Evolutionary conservation across 2,113 vertebrate species (phyloP).

Genomic region (Origma solitaria): DNA sequence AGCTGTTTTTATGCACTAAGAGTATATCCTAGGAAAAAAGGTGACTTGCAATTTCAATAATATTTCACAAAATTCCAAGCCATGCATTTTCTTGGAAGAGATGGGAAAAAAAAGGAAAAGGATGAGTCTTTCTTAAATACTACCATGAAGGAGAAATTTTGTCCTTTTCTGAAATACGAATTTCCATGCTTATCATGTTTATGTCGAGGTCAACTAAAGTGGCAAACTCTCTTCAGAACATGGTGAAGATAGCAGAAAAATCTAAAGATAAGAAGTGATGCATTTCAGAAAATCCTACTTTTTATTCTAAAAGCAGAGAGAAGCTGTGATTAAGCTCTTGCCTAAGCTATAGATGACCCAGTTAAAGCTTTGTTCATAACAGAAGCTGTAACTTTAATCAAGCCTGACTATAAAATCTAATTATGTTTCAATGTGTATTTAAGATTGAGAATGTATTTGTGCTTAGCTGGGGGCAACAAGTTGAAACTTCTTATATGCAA

Average conservation of each 20-base stretch:
- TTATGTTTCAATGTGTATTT: constrained; percentile 1
- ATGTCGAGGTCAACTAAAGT: background rate
- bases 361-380: constrained; percentile 5
- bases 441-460: background rate
- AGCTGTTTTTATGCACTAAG: background rate
- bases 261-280: background rate
- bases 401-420: constrained; percentile 7
- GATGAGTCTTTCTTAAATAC: background rate
- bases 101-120: background rate
- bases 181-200: background rate
- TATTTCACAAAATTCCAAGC: background rate
- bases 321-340: constrained; percentile 16
- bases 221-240: background rate
- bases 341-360: constrained; percentile 37
- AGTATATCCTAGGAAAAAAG: background rate
- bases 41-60: background rate
- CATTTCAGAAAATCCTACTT: background rate
- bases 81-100: background rate
- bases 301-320: background rate
- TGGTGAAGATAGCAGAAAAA: background rate
- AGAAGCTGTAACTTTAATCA: constrained; percentile 14
- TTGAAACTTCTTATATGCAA: background rate
- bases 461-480: background rate
- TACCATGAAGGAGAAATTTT: background rate
- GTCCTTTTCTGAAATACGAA: background rate